Percentiles rank a stretch among this genome's conserved stretches.
phyloP scores from a whole-genome alignment of 2,888 invertebrate genomes.

The Tinea semifulvella region DNA sequence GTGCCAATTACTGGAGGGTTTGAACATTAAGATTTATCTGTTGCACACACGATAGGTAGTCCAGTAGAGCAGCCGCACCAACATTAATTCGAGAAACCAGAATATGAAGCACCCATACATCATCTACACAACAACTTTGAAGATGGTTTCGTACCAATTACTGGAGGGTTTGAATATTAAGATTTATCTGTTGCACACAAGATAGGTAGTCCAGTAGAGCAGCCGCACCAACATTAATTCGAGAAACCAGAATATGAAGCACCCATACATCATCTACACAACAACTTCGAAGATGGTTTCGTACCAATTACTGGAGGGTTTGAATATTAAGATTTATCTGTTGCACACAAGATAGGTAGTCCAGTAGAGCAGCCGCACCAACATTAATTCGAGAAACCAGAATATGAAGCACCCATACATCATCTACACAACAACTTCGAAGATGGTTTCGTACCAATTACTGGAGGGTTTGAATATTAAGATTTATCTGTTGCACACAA shows the following conservation, averaged over 20 bases:
- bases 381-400: conserved; percentile 23
- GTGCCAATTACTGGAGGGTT: conserved; percentile 38
- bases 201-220: conserved; percentile 49
- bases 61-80: conserved; percentile 30
- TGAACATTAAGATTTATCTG: conserved; percentile 38
- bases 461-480: conserved; percentile 38
- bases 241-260: conserved; percentile 22
- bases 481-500: conserved; percentile 59
- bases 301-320: conserved; percentile 38
- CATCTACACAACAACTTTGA: conserved; percentile 25
- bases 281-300: conserved; percentile 38
- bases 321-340: conserved; percentile 38
- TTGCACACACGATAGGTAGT: conserved; percentile 63
- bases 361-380: conserved; percentile 30
- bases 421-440: conserved; percentile 25
- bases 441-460: conserved; percentile 42
- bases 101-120: conserved; percentile 20
- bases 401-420: conserved; percentile 20
- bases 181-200: conserved; percentile 59
- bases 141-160: conserved; percentile 42
- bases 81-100: conserved; percentile 23
- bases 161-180: conserved; percentile 38
- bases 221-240: conserved; percentile 22
- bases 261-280: conserved; percentile 11
- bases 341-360: conserved; percentile 63